A percentile compares a stretch with the other conserved stretches of the same genome.
Evolutionary conservation across 2,113 vertebrate species (phyloP).

Genomic region (Elanoides forficatus): DNA sequence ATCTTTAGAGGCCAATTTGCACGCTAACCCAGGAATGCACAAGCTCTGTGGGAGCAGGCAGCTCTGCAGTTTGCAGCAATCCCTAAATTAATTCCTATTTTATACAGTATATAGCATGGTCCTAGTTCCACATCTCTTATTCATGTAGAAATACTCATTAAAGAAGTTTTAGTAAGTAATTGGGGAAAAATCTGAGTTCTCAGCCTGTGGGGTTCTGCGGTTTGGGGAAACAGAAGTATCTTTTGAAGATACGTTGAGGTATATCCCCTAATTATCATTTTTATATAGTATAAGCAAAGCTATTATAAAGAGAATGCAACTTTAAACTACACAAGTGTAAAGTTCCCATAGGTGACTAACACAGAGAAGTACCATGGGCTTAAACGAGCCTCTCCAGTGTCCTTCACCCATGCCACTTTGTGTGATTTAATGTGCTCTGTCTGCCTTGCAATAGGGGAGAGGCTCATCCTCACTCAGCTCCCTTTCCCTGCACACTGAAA

Average conservation of each 20-base stretch:
- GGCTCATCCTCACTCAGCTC: neutral
- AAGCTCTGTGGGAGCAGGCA: neutral
- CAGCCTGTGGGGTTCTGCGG: neutral
- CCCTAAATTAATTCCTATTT: neutral
- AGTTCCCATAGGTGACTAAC: neutral
- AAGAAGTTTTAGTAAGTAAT: neutral
- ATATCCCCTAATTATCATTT: neutral
- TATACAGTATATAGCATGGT: neutral
- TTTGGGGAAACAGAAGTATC: neutral
- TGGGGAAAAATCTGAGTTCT: neutral
- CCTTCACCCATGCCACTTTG: neutral
- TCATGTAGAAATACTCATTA: neutral
- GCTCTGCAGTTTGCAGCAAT: neutral
- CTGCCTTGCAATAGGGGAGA: neutral
- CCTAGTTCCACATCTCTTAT: neutral
- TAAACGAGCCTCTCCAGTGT: neutral
- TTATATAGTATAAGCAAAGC: neutral
- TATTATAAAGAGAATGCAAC: neutral
- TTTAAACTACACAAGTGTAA: neutral
- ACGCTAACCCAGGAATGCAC: rapidly evolving
- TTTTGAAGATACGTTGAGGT: neutral
- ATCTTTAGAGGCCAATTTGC: neutral
- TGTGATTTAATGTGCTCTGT: neutral
- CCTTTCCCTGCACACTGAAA: neutral
- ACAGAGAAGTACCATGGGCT: neutral